Percentiles rank a stretch among this genome's conserved stretches.
Conservation (phyloP, 1,140 invertebrate species). For the Drosophila lacertosa region DNA sequence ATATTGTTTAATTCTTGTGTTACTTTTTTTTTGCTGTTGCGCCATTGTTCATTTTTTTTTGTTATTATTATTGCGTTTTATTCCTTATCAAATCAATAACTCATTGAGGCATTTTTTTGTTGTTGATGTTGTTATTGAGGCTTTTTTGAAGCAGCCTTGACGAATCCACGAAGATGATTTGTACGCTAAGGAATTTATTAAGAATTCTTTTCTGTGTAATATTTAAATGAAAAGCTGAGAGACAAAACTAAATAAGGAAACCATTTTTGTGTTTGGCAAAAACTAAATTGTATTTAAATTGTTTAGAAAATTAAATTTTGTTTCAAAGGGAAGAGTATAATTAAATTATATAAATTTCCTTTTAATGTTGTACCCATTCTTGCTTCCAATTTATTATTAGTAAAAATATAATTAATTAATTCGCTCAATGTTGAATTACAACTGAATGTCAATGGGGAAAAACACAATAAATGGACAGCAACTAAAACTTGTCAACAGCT, state of each 20-base stretch:
- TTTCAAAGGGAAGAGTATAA: too few relatives aligned
- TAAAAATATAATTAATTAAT: neutral
- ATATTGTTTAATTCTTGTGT: slow-evolving; percentile 61
- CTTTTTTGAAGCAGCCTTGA: slow-evolving; percentile 9
- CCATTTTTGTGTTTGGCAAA: too few relatives aligned
- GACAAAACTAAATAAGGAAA: neutral
- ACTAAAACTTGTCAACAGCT: slow-evolving; percentile 60
- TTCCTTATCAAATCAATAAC: slow-evolving; percentile 40
- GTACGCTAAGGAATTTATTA: slow-evolving; percentile 13
- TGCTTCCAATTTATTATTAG: neutral
- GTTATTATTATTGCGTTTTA: slow-evolving; percentile 38
- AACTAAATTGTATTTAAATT: too few relatives aligned
- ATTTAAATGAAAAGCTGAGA: neutral
- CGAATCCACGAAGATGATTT: slow-evolving; percentile 4
- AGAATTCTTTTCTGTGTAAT: neutral
- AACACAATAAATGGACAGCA: neutral
- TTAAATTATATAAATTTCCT: too few relatives aligned
- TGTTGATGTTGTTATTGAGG: slow-evolving; percentile 1
- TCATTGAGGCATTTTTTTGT: slow-evolving; percentile 28
- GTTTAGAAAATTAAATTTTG: neutral
- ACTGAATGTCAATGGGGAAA: neutral
- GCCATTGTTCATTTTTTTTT: slow-evolving; percentile 13
- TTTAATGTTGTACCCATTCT: too few relatives aligned
- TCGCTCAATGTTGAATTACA: neutral
- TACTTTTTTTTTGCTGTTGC: too few relatives aligned